Base-by-base conservation (phyloP, 2,888 invertebrate species). In the Troides aeacus region DNA sequence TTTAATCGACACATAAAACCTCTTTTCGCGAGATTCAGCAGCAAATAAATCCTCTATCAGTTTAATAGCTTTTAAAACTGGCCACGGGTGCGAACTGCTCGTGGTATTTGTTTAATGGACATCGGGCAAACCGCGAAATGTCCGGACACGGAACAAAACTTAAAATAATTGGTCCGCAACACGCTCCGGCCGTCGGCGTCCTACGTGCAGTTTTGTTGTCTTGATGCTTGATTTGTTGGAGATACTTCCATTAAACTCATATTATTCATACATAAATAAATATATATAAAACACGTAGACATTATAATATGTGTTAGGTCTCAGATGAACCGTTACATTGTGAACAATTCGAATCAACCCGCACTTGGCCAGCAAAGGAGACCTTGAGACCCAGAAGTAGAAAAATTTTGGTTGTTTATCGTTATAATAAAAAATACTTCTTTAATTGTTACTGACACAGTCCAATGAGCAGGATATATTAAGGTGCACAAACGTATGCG, bases 71-170 rank as follows among this genome's bases (percentile, higher is more conserved):
- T 84, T 87, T 84, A 85, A 84, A 84, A 83, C 81, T 80, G 80
- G 81, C 68, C 76, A 76, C 76, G 79, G 78, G 76, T 77, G 74
- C 70, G 68, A 72, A 80, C 78, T 78, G 79, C 81, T 79, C 78
- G 77, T 76, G 78, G 85, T 82, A 82, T 84, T 85, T 84, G 85
- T 81, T 85, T 87, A 89, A 89, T 87, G 87, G 88, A 84, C 84
- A 84, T 72, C 81, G 84, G 83, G 78, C 82, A 82, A 86, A 88
- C 90, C 90, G 88, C 90, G 86, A 84, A 88, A 85, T 84, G 85
- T 79, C 83, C 85, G 85, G 84, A 92, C 92, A 91, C 86, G 90
- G 84, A 90, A 91, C 89, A 83, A 92, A 92, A 92, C 92, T 92
- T 91, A 90, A 91, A 92, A 91, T 92, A 91, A 92, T 92, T 92